A percentile compares a stretch with the other conserved stretches of the same genome.
Evolutionary conservation across 2,113 vertebrate species (phyloP).

Genomic region (Tupaia chinensis): DNA sequence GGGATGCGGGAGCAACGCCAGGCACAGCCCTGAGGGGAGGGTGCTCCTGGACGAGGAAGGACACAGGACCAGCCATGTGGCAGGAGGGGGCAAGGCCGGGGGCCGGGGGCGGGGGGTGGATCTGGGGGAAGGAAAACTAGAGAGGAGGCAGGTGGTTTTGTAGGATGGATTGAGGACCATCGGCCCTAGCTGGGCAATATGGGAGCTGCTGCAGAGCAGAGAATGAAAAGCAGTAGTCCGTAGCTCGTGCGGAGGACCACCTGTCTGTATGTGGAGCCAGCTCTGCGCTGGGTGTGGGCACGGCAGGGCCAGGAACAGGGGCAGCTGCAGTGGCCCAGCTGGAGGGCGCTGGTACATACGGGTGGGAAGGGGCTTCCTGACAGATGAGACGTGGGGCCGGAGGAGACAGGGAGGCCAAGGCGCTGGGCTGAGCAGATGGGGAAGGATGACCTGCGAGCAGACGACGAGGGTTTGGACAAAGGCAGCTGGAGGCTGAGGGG

Average conservation of each 20-base stretch:
- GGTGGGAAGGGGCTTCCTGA: too few relatives aligned
- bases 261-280: not conserved
- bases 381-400: not conserved
- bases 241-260: too few relatives aligned
- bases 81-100: not conserved
- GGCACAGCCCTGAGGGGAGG: not conserved
- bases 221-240: not conserved
- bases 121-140: accelerated
- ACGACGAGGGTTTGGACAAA: not conserved
- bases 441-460: not conserved
- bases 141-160: not conserved
- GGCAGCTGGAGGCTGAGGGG: not conserved
- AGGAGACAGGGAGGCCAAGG: not conserved
- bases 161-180: not conserved
- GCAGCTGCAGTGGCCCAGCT: not conserved
- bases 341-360: too few relatives aligned
- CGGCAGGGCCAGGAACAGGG: not conserved
- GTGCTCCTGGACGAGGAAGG: not conserved
- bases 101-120: not conserved
- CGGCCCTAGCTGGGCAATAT: accelerated
- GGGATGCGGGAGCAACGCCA: accelerated
- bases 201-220: not conserved
- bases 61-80: accelerated
- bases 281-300: not conserved
- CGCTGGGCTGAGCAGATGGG: not conserved